phyloP scores from a whole-genome alignment of 2,888 invertebrate genomes.

The Acleris literana region DNA sequence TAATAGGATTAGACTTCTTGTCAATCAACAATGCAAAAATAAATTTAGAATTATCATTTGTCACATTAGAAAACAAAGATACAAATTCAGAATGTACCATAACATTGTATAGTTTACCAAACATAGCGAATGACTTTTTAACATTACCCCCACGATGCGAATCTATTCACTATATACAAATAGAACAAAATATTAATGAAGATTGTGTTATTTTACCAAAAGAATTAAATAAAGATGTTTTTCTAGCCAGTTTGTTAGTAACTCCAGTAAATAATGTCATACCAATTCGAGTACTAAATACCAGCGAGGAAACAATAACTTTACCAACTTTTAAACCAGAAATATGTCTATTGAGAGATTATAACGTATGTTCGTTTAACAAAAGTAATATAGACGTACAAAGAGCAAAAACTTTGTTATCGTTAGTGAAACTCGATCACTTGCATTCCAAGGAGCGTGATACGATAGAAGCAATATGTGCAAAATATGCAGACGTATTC shows the following conservation, averaged over 20 bases:
- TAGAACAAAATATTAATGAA: background rate
- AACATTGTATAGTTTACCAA: background rate
- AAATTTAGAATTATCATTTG: background rate
- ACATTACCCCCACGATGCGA: background rate
- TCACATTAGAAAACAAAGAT: too few species aligned
- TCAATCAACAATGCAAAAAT: background rate
- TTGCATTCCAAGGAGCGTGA: conserved; percentile 4
- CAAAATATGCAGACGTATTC: conserved; percentile 23
- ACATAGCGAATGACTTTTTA: background rate
- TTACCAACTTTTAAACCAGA: conserved; percentile 6
- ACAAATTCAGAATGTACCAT: too few species aligned
- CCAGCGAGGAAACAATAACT: background rate
- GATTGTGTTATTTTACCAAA: conserved; percentile 6
- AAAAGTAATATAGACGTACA: background rate
- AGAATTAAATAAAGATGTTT: background rate
- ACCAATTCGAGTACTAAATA: background rate
- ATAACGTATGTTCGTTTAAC: conserved; percentile 4
- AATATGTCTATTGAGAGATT: background rate
- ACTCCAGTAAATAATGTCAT: conserved; percentile 1
- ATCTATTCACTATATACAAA: conserved; percentile 5
- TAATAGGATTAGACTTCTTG: conserved; percentile 13
- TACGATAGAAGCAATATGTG: conserved; percentile 6
- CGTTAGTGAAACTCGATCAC: conserved; percentile 6
- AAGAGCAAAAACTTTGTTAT: conserved; percentile 7
- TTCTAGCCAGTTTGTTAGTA: background rate